Evolutionary conservation across 1,140 invertebrate genomes (phyloP).

Genomic region (Pentalonia nigronervosa): DNA sequence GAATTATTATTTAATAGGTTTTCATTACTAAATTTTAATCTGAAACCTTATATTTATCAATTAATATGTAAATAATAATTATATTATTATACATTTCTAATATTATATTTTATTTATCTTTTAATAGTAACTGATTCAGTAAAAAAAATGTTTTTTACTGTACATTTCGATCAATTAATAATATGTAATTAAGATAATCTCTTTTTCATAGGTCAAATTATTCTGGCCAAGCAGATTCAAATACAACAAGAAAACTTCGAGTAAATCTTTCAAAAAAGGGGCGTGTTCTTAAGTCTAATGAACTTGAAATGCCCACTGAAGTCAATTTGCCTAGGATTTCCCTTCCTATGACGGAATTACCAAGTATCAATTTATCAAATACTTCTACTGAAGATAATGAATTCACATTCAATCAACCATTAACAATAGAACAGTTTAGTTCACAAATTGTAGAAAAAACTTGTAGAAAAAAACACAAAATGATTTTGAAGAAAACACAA

Average conservation of each 20-base stretch:
- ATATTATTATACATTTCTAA: too few species aligned
- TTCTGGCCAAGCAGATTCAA: not conserved
- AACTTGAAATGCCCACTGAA: slow-evolving; percentile 46
- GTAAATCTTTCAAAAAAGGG: slow-evolving; percentile 43
- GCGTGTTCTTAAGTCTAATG: not conserved
- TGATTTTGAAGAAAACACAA: not conserved
- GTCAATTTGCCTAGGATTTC: slow-evolving; percentile 41
- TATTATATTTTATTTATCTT: not conserved
- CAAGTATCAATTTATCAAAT: slow-evolving; percentile 45
- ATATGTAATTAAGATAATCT: not conserved
- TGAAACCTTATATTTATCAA: too few species aligned
- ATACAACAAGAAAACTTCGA: slow-evolving; percentile 33
- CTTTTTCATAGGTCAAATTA: not conserved
- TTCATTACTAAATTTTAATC: too few species aligned
- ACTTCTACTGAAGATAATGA: not conserved
- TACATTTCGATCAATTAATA: not conserved
- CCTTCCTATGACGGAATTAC: slow-evolving; percentile 17
- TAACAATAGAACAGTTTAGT: slow-evolving; percentile 52
- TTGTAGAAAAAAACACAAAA: slow-evolving; percentile 7
- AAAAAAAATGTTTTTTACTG: not conserved
- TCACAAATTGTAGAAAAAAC: slow-evolving; percentile 44
- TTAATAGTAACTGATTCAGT: not conserved
- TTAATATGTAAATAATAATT: too few species aligned
- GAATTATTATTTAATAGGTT: too few species aligned
- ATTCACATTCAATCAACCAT: slow-evolving; percentile 50